Base-by-base conservation (phyloP, 2,113 vertebrate species). In the Poeciliopsis retropinna region DNA sequence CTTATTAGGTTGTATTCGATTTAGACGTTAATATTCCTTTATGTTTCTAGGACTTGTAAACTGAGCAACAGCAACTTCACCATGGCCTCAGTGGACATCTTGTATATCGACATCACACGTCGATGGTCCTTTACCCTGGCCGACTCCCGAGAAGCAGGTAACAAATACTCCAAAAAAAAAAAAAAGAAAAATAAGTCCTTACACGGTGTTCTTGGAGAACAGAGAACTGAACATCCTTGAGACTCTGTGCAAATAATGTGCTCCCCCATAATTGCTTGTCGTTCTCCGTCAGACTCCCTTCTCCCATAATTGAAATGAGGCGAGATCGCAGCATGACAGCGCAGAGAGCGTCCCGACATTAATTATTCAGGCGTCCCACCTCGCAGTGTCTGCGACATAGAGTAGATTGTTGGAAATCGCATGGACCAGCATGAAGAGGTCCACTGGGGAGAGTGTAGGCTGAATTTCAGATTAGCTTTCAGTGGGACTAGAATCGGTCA, bases 21-120 rank as follows among this genome's bases (percentile, higher is more conserved):
- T 22, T 25, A 15, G 47, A 54, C 3, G 3, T 14, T 28, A 60
- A 19, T 57, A 54, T 61, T 37, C 6, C 3, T 82, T 0, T 14
- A 32, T 30, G 44, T 82, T 72, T 84, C 75, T 83, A 99, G 98
- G 90, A 98, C 95, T 87, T 99, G 97, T 81, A 98, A 95, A 81
- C 93, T 99, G 72, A 98, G 96, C 84, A 96, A 92, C 94, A 96
- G 94, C 89, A 96, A 83, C 81, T 94, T 99, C 80, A 95, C 96
- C 64, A 99, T 99, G 98, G 98, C 98, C 0, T 93, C 96, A 0
- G 96, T 95, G 37, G 98, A 99, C 87, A 99, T 99, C 85, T 95
- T 99, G 0, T 99, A 99, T 88, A 99, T 99, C 1, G 97, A 99
- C 89, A 98, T 99, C 90, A 97, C 96, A 0, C 94, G 97, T n/a